Base-by-base conservation (phyloP, 2,888 invertebrate species). In the Pediacus dermestoides region DNA sequence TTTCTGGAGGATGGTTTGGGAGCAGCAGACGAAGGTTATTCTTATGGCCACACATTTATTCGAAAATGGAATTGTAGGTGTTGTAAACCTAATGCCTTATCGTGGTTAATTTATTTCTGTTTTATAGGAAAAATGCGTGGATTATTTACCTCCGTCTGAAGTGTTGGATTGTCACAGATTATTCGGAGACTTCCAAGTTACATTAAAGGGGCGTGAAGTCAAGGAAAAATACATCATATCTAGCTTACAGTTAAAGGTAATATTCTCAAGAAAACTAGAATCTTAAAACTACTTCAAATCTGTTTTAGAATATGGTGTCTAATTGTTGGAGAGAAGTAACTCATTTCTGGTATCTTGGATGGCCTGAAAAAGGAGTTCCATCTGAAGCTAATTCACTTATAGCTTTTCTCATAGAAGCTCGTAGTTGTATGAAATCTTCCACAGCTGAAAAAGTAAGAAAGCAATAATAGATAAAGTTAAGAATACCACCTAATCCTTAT, bases 1-100 rank as follows among this genome's bases (percentile, higher is more conserved):
- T 70, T 93, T 94, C 68, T 95, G 94, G 94, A 77, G 89, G 26
- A 93, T 95, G 94, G 79, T 93, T 33, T 94, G 94, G 94, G 92
- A 94, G 61, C 92, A 94, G 66, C 89, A 93, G 67, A 80, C 82
- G 8, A 80, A 88, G 55, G 85, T 91, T 23, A 78, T 95, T 48
- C 78, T 94, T 43, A 93, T 93, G 89, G 74, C 93, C 16, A 93
- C 92, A 0, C 88, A 89, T 68, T 80, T 92, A 42, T 84, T 83
- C 60, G 93, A 93, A 70, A 88, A 88, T 55, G 92, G 91, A 40
- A 82, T 88, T 59, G 86, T 86, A 66, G n/a, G n/a, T n/a, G n/a
- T n/a, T n/a, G n/a, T n/a, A n/a, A n/a, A n/a, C n/a, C n/a, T n/a
- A n/a, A n/a, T n/a, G n/a, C n/a, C n/a, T n/a, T n/a, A n/a, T n/a